These are phyloP conservation scores for Augiades crinisus DNA, from an alignment of 2,888 invertebrate genomes.

Conservation along the genomic window DNA sequence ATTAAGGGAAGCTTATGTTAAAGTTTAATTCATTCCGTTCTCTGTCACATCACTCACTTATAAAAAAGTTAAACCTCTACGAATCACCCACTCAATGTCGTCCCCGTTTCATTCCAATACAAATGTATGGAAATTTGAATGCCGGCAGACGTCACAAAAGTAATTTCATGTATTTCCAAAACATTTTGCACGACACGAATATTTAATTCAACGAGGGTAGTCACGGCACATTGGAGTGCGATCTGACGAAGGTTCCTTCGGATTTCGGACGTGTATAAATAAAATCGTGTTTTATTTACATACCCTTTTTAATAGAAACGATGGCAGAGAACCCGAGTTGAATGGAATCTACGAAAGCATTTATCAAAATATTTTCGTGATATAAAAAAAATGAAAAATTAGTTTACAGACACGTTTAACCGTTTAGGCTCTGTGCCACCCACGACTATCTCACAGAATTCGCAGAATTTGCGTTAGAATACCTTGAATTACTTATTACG, in stretches of 20 bases:
- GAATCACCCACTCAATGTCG: not conserved
- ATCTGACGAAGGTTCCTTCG: constrained; percentile 10
- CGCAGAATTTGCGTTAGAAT: too few relatives aligned
- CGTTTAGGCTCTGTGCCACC: too few relatives aligned
- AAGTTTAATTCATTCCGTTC: not conserved
- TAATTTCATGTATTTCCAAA: not conserved
- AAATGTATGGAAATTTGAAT: not conserved
- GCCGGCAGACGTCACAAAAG: not conserved
- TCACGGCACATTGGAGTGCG: constrained; percentile 4
- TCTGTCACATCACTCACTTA: not conserved
- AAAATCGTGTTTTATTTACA: constrained; percentile 2
- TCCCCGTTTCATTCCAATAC: not conserved
- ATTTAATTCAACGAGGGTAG: constrained; percentile 11
- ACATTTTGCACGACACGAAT: not conserved
- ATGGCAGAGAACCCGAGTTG: too few relatives aligned
- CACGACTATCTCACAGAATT: too few relatives aligned
- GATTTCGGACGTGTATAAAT: constrained; percentile 9
- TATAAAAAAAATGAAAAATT: too few relatives aligned
- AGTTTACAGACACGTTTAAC: too few relatives aligned
- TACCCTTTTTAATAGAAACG: not conserved
- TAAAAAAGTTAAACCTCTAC: not conserved
- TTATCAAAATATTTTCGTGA: too few relatives aligned
- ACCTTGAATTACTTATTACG: too few relatives aligned
- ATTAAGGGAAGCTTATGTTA: too few relatives aligned
- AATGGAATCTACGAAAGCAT: too few relatives aligned